These are phyloP conservation scores for Dicycla oo DNA, from an alignment of 2,888 invertebrate genomes.

Conservation along the genomic window DNA sequence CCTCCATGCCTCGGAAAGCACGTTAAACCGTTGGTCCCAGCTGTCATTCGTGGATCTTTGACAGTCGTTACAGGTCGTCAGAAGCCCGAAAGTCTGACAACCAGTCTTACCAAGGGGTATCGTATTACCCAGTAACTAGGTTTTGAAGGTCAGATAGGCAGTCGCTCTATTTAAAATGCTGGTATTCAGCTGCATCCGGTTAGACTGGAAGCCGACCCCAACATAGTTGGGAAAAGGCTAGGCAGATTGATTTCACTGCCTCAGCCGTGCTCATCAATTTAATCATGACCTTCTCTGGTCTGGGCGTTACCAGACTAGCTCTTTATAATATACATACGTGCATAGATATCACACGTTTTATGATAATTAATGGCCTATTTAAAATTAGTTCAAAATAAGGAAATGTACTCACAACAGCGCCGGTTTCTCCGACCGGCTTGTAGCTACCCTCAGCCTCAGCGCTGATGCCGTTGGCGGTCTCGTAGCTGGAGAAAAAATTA, in stretches of 20 bases:
- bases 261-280: background rate
- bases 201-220: too few species aligned
- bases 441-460: constrained; percentile 87
- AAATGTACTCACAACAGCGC: constrained; percentile 72
- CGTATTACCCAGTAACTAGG: too few species aligned
- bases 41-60: too few species aligned
- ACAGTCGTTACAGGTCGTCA: too few species aligned
- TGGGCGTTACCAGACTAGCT: background rate
- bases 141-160: too few species aligned
- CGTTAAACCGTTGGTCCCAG: too few species aligned
- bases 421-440: constrained; percentile 81
- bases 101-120: too few species aligned
- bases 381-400: background rate
- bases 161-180: too few species aligned
- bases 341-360: background rate
- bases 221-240: too few species aligned
- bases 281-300: background rate
- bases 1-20: too few species aligned
- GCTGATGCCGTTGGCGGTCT: constrained; percentile 90
- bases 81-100: too few species aligned
- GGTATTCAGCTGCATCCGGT: too few species aligned
- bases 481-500: constrained; percentile 80
- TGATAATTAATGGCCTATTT: background rate
- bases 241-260: background rate
- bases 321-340: background rate